Conservation (phyloP, 2,797 vertebrate species). For the Hippocampus kuda region DNA sequence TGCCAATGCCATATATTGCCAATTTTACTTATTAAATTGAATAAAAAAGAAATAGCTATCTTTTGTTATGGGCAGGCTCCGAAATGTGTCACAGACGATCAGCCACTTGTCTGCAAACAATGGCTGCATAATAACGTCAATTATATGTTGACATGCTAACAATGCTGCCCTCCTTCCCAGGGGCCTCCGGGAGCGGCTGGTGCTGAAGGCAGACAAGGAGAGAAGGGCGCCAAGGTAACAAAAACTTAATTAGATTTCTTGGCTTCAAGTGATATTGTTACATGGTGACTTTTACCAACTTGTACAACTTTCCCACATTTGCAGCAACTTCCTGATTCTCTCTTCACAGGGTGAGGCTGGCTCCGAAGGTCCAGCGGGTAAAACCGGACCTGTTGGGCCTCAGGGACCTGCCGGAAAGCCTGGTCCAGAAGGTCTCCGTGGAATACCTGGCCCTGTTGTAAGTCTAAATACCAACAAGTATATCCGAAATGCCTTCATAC, state of each 20-base stretch:
- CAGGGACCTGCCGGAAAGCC: conserved; percentile 92
- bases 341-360: conserved; percentile 83
- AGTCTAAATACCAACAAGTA: conserved; percentile 41
- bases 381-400: conserved; percentile 94
- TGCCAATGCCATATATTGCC: not conserved
- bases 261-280: not conserved
- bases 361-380: conserved; percentile 84
- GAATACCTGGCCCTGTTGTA: conserved; percentile 94
- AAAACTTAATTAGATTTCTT: conserved; percentile 22
- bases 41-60: not conserved
- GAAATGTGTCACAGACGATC: not conserved
- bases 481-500: too few species aligned
- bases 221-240: conserved; percentile 95
- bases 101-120: not conserved
- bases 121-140: not conserved
- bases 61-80: not conserved
- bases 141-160: conserved; percentile 6
- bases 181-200: conserved; percentile 84
- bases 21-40: not conserved
- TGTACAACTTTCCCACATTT: not conserved
- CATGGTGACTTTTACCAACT: not conserved
- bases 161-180: conserved; percentile 60
- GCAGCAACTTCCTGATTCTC: not conserved
- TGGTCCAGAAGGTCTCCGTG: conserved; percentile 90
- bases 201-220: conserved; percentile 92